Evolutionary conservation across 2,113 vertebrate genomes (phyloP), one percentile per base, ranked within the genome.

Genomic region (Larimichthys crocea): DNA sequence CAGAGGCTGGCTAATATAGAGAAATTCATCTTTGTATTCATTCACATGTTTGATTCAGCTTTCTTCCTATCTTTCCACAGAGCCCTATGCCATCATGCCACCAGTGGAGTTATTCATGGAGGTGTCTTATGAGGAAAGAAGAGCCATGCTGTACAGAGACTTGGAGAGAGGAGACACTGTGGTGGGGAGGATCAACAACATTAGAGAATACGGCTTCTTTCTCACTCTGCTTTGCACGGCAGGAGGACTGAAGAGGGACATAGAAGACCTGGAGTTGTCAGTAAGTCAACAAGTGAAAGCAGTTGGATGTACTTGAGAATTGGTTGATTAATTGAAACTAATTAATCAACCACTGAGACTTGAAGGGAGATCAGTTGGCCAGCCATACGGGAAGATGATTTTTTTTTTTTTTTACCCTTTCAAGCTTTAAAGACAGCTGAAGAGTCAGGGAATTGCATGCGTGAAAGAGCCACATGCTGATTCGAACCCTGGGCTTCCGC

Each of bases 161-260:
- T 90, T 99, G 10, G 98, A 99, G 31, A 96, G 92, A 53, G 98
- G 97, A 0, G 97, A 99, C 80, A 91, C 97, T 0, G 96, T 99
- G 56, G 96, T 99, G 22, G 98, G 98, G 67, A 95, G 94, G 85
- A 97, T 99, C 64, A 97, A 96, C 31, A 98, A 97, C 42, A 96
- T 99, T 50, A 93, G 98, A 46, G 98, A 99, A 81, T 99, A 99
- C 17, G 98, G 98, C 53, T 99, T 99, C 93, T 99, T 99, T 88
- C 95, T 99, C 88, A 98, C 96, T 66, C 92, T 99, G 78, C 95
- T 99, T 61, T 97, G 97, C 75, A 94, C 96, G 78, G 97, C 95
- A 40, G 97, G 97, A 48, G 95, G 92, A 35, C 82, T 95, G 66
- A 93, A 96, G 86, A 96, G 98, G 90, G 96, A 99, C 79, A 95